Evolutionary conservation across 2,113 vertebrate genomes (phyloP), one percentile per base, ranked within the genome.

Genomic region (Lasiurus borealis): DNA sequence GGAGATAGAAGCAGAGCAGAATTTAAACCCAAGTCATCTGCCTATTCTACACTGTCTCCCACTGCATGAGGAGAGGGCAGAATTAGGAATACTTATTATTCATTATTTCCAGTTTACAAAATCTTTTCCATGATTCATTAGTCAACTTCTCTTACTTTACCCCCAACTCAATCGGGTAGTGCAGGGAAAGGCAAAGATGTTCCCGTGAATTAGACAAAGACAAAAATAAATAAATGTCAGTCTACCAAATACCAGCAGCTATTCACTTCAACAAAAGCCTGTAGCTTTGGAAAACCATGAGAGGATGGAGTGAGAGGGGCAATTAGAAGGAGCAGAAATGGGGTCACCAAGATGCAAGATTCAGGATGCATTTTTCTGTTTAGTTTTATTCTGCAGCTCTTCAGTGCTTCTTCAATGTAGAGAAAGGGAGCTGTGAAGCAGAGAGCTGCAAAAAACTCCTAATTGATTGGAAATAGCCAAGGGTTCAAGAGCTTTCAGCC

Each of bases 171-270:
- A 83, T 16, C 52, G 14, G 14, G 18, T 73, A 68, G 10, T 52
- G 19, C 57, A 50, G 72, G 92, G 83, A 95, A 92, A 64, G 50
- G 82, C 81, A 85, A 88, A 50, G 50, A 77, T 68, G 44, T 84
- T 46, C 80, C 52, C 48, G 9, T 44, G 23, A 25, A 69, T 85
- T 90, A 85, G 9, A n/a, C 36, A 76, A 75, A 90, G 36, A 64
- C 54, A 83, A 73, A 75, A 73, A 46, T 10, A 73, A 94, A 66
- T 48, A 69, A 73, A 88, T 21, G 14, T 18, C 2, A 0, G 6
- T 57, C 40, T 71, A 18, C 31, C 31, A 59, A 2, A 1, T 25
- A 57, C n/a, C 62, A 69, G 68, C 15, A 18, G 31, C 29, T 34
- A 87, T 80, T 90, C 31, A 25, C 16, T 31, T 21, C 31, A 66